Percentiles rank a stretch among this genome's conserved stretches.
phyloP scores from a whole-genome alignment of 35 echinoderm and acorn worm genomes.

The Lytechinus variegatus region DNA sequence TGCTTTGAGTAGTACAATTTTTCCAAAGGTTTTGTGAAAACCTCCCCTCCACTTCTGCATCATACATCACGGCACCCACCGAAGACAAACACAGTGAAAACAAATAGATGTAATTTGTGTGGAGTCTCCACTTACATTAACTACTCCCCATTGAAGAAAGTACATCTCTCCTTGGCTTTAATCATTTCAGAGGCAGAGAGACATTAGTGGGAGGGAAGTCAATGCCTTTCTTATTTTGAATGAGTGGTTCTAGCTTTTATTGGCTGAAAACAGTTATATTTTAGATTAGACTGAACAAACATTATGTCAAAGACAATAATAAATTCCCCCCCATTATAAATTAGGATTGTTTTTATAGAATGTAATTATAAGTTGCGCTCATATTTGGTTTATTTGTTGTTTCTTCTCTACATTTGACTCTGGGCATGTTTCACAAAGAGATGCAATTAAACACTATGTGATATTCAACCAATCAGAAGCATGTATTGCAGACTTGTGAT shows the following conservation, averaged over 20 bases:
- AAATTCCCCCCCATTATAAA: no score
- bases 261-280: not conserved
- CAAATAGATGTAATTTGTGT: conserved; percentile 35
- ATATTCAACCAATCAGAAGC: no score
- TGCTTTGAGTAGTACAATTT: not conserved
- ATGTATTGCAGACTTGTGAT: no score
- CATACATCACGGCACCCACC: not conserved
- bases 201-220: not conserved
- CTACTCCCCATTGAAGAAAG: not conserved
- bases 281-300: not conserved
- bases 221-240: not conserved
- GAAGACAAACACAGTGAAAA: not conserved
- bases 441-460: no score
- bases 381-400: no score
- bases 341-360: no score
- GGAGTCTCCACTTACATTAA: not conserved
- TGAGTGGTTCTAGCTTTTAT: not conserved
- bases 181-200: not conserved
- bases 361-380: no score
- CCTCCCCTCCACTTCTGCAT: not conserved
- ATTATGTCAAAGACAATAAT: not conserved
- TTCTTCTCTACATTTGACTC: no score
- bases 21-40: not conserved
- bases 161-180: not conserved
- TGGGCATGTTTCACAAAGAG: no score